Evolutionary conservation across 2,113 vertebrate genomes (phyloP).

Genomic region (Calypte anna): DNA sequence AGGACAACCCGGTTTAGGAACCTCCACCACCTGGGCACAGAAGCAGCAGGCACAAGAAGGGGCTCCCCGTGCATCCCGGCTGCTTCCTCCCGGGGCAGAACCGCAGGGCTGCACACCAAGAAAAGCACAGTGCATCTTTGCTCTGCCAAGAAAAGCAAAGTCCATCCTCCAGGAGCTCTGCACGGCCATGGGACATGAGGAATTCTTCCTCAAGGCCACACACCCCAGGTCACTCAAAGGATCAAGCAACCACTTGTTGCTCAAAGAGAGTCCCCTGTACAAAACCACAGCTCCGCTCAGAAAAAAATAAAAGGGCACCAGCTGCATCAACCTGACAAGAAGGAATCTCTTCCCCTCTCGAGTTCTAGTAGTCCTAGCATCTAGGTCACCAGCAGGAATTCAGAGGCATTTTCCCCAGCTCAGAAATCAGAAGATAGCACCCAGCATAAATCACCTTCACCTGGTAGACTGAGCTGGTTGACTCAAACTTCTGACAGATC

Average conservation of each 20-base stretch:
- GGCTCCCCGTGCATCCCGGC: background rate
- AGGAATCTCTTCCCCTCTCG: background rate
- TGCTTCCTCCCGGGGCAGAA: no score
- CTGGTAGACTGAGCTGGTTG: background rate
- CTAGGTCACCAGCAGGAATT: background rate
- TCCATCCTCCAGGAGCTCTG: rapidly evolving
- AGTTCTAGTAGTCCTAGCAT: background rate
- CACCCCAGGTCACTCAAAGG: background rate
- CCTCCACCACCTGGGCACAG: background rate
- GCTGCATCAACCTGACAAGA: background rate
- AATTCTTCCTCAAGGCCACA: background rate
- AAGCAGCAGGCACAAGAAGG: rapidly evolving
- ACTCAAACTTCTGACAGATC: background rate
- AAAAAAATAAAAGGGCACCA: background rate
- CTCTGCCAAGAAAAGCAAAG: background rate
- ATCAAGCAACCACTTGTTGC: background rate
- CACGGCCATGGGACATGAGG: rapidly evolving
- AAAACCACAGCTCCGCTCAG: background rate
- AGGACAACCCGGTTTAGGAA: background rate
- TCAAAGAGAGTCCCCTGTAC: background rate
- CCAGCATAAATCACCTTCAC: background rate
- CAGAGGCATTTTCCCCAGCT: background rate
- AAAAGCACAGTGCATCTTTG: no score
- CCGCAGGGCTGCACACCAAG: rapidly evolving
- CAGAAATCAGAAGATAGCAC: rapidly evolving